A percentile compares a stretch with the other conserved stretches of the same genome.
Evolutionary conservation across 2,113 vertebrate species (phyloP).

Genomic region (Daubentonia madagascariensis): DNA sequence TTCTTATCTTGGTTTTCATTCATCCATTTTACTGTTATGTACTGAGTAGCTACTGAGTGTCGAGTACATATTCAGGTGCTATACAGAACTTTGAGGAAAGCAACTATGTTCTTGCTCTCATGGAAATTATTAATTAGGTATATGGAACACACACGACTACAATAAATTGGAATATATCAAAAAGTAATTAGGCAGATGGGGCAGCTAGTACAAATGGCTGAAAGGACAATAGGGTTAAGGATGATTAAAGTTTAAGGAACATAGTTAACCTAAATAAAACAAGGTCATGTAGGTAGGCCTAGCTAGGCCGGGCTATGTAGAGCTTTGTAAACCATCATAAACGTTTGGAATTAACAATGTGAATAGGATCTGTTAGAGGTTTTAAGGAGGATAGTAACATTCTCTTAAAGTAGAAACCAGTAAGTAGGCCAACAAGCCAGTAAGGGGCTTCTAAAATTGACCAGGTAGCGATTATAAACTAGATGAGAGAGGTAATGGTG

Average conservation of each 20-base stretch:
- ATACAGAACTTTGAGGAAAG: background rate
- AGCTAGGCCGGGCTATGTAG: background rate
- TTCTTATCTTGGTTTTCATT: background rate
- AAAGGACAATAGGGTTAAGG: background rate
- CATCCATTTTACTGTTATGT: background rate
- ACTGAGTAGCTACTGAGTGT: background rate
- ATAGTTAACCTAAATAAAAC: background rate
- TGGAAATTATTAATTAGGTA: background rate
- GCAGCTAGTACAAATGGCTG: background rate
- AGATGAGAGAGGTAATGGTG: background rate
- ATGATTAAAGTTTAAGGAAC: background rate
- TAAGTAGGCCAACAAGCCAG: background rate
- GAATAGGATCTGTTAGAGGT: background rate
- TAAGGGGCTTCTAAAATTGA: background rate
- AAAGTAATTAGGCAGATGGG: background rate
- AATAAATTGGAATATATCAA: background rate
- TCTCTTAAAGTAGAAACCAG: background rate
- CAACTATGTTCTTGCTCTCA: background rate
- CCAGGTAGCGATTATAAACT: background rate
- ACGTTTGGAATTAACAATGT: background rate
- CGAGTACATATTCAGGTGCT: background rate
- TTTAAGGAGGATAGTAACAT: background rate
- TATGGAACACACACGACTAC: background rate
- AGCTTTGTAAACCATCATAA: background rate
- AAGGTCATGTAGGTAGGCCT: background rate